Evolutionary conservation across 2,113 vertebrate genomes (phyloP).

Genomic region (Amphiprion ocellaris): DNA sequence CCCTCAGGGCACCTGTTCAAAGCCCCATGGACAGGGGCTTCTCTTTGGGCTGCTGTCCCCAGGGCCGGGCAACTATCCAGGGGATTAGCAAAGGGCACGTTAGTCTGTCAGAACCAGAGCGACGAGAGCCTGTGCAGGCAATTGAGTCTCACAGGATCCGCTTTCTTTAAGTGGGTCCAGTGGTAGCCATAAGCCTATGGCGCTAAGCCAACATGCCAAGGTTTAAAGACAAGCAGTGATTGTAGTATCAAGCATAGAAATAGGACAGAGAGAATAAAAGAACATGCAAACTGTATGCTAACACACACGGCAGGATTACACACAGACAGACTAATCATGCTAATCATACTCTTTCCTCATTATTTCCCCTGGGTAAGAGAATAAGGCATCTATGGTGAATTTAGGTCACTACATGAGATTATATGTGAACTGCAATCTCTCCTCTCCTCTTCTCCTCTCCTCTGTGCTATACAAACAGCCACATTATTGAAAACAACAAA

Average conservation of each 20-base stretch:
- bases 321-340: conserved; percentile 53
- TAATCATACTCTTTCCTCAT: conserved; percentile 47
- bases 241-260: conserved; percentile 20
- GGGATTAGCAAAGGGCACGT: conserved; percentile 58
- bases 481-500: conserved; percentile 70
- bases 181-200: conserved; percentile 11
- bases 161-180: conserved; percentile 42
- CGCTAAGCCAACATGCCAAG: conserved; percentile 15
- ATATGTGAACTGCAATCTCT: conserved; percentile 28
- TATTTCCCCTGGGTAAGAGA: conserved; percentile 27
- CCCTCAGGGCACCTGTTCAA: conserved; percentile 52
- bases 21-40: conserved; percentile 41
- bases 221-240: conserved; percentile 31
- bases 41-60: conserved; percentile 15
- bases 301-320: conserved; percentile 33
- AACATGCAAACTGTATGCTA: conserved; percentile 3
- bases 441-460: conserved; percentile 20
- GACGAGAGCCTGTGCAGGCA: conserved; percentile 25
- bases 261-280: not conserved
- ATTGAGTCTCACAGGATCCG: conserved; percentile 41
- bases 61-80: conserved; percentile 57
- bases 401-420: conserved; percentile 48
- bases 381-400: conserved; percentile 44
- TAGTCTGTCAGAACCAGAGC: conserved; percentile 34
- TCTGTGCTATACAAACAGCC: conserved; percentile 48